Evolutionary conservation across 2,113 vertebrate genomes (phyloP).

Genomic region (Anhinga anhinga): DNA sequence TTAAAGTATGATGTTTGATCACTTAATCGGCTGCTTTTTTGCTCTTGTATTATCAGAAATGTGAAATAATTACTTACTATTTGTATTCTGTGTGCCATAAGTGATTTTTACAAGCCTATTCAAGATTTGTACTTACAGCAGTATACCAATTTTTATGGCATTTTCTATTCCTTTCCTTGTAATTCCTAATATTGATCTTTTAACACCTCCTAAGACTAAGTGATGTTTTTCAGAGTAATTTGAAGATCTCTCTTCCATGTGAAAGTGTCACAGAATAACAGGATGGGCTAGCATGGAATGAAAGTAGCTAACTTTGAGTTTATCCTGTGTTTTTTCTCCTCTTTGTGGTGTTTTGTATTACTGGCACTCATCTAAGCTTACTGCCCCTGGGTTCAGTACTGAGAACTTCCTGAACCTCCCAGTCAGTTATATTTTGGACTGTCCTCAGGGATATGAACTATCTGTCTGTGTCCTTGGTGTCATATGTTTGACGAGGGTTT

Average conservation of each 20-base stretch:
- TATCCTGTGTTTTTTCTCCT: background rate
- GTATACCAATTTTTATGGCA: background rate
- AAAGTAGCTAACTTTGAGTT: background rate
- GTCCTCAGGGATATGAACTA: background rate
- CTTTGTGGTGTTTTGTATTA: background rate
- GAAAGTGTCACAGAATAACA: background rate
- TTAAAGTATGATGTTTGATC: background rate
- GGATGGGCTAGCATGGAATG: background rate
- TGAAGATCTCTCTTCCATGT: background rate
- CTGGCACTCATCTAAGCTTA: background rate
- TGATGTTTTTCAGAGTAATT: background rate
- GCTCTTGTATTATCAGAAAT: background rate
- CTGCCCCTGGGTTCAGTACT: background rate
- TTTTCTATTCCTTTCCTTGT: background rate
- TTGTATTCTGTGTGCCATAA: background rate
- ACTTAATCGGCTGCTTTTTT: background rate
- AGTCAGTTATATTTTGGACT: background rate
- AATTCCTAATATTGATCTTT: background rate
- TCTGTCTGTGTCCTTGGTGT: background rate
- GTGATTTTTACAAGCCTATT: background rate
- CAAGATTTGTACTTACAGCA: background rate
- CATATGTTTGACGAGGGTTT: background rate
- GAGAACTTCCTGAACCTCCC: background rate
- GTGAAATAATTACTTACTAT: background rate
- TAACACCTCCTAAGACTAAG: background rate